Percentiles rank a stretch among this genome's conserved stretches.
Evolutionary conservation across 2,888 invertebrate species (phyloP).

Genomic region (Acrobasis consociella): DNA sequence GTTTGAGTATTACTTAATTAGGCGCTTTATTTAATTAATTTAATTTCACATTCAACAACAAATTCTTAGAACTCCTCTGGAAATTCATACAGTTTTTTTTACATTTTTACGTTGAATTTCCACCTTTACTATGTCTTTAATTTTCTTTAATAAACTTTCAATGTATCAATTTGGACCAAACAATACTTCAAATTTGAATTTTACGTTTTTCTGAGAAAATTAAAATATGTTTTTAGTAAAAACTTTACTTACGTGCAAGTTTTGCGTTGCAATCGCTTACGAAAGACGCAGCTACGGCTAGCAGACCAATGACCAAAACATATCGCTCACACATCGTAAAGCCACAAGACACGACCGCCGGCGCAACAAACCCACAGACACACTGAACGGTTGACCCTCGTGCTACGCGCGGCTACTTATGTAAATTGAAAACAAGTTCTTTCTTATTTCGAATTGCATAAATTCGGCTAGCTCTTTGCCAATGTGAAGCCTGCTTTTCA

Average conservation of each 20-base stretch:
- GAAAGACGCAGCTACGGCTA: conserved; percentile 52
- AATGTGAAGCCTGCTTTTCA: conserved; percentile 71
- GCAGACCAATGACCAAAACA: conserved; percentile 55
- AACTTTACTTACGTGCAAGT: conserved; percentile 66
- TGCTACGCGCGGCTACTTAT: conserved; percentile 53
- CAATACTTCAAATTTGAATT: no score
- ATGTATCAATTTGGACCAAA: no score
- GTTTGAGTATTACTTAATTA: no score
- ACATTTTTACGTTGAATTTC: no score
- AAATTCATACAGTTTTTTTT: no score
- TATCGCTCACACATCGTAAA: conserved; percentile 64
- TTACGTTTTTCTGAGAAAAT: not conserved
- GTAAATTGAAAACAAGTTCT: conserved; percentile 70
- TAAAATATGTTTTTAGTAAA: conserved; percentile 18
- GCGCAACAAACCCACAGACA: conserved; percentile 47
- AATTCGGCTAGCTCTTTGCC: conserved; percentile 70
- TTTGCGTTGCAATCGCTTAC: conserved; percentile 55
- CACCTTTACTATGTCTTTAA: no score
- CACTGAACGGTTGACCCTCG: conserved; percentile 61
- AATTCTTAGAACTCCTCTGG: no score
- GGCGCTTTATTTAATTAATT: no score
- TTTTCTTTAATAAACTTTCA: no score
- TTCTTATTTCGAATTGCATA: conserved; percentile 76
- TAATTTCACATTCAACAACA: no score
- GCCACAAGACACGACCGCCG: conserved; percentile 28